phyloP scores from a whole-genome alignment of 2,888 invertebrate species.

The Sesia apiformis region DNA sequence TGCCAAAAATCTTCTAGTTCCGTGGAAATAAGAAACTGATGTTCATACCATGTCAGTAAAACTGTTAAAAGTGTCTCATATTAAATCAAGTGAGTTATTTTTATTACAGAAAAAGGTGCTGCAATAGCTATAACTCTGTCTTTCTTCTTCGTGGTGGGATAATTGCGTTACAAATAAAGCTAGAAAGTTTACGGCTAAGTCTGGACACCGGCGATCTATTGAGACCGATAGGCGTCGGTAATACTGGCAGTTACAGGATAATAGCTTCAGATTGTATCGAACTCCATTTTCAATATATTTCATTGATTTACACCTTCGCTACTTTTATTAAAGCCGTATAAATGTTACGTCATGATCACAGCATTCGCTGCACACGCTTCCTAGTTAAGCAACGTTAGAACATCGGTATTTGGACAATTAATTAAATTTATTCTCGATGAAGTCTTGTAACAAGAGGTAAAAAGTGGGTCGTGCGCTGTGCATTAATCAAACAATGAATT shows the following conservation, averaged over 20 bases:
- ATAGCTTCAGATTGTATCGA: conserved; percentile 4
- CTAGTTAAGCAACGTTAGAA: conserved; percentile 5
- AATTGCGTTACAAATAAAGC: background rate
- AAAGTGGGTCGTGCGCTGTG: background rate
- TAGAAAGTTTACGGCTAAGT: background rate
- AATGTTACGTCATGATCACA: conserved; percentile 4
- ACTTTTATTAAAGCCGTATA: conserved; percentile 3
- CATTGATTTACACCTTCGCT: conserved; percentile 6
- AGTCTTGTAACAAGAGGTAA: background rate
- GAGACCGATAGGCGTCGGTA: background rate
- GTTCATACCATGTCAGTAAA: no score
- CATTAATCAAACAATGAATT: conserved; percentile 3
- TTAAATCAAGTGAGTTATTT: no score
- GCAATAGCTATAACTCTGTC: no score
- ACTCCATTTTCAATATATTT: conserved; percentile 7
- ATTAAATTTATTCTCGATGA: background rate
- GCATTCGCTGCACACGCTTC: conserved; percentile 2
- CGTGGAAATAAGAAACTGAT: no score
- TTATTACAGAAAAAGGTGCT: no score
- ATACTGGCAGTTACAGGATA: background rate
- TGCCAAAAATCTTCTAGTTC: no score
- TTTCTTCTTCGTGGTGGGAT: no score
- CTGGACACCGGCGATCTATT: background rate
- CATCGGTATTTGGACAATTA: conserved; percentile 1
- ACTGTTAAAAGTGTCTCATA: no score